phyloP scores from a whole-genome alignment of 2,797 vertebrate genomes.

The Halcyon badia region DNA sequence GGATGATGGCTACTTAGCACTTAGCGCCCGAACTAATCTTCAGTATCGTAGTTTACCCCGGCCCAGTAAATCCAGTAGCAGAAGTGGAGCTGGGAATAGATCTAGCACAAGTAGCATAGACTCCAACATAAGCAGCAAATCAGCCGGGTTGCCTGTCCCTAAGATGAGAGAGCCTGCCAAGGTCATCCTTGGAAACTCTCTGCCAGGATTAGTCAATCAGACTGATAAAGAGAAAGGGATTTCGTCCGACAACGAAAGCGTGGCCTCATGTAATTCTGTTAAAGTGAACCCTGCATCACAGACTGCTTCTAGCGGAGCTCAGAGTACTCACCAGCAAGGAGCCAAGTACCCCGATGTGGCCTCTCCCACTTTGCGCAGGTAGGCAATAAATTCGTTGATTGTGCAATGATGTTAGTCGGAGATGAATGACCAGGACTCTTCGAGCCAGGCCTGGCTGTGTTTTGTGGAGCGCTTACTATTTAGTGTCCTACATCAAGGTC shows the following conservation, averaged over 20 bases:
- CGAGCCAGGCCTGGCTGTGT: slow-evolving; percentile 12
- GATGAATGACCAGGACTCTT: slow-evolving; percentile 18
- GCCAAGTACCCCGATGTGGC: slow-evolving; percentile 91
- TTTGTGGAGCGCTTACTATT: not conserved
- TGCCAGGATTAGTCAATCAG: slow-evolving; percentile 89
- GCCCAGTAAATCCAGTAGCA: slow-evolving; percentile 91
- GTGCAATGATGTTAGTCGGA: slow-evolving; percentile 13
- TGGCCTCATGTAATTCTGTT: slow-evolving; percentile 85
- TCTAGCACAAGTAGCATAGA: slow-evolving; percentile 98
- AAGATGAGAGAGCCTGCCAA: slow-evolving; percentile 86
- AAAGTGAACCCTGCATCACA: slow-evolving; percentile 85
- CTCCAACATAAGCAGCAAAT: slow-evolving; percentile 90
- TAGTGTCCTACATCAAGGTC: slow-evolving; percentile 1
- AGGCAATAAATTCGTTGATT: slow-evolving; percentile 50
- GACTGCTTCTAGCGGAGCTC: slow-evolving; percentile 80
- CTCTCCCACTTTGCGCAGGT: slow-evolving; percentile 97
- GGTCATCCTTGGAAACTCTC: slow-evolving; percentile 79
- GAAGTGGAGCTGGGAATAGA: slow-evolving; percentile 91
- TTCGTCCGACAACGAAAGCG: slow-evolving; percentile 87
- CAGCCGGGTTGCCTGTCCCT: slow-evolving; percentile 82
- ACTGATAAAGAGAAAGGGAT: slow-evolving; percentile 97
- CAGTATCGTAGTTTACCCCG: slow-evolving; percentile 97
- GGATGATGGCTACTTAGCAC: slow-evolving; percentile 90
- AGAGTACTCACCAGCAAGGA: slow-evolving; percentile 87
- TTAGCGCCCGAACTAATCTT: slow-evolving; percentile 91